Evolutionary conservation across 2,888 invertebrate genomes (phyloP), one percentile per base, ranked within the genome.

Genomic region (Dasysyrphus tricinctus): DNA sequence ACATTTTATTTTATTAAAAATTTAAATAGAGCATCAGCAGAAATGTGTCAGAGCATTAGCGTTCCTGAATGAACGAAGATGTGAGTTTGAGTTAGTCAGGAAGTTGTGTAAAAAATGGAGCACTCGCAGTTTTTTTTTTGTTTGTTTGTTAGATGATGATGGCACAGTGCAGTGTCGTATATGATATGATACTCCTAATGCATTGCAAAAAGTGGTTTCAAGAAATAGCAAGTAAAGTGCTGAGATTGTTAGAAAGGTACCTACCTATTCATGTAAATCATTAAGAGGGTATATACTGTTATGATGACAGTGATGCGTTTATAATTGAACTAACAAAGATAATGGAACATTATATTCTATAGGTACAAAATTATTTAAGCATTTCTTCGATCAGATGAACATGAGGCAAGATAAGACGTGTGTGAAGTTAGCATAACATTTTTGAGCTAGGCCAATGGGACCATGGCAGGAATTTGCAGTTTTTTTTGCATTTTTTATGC

Each of bases 1-100:
- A 8, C 65, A 59, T 72, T 81, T 70, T 76, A 54, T 81, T 79
- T 77, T 81, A 72, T 77, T 59, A 59, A 63, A 81, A 59, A 77
- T 76, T 76, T 72, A 81, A 81, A 77, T 65, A 77, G 29, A 67
- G 57, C 65, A 51, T 1, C 24, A 24, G 29, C 77, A 72, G 59
- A 81, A 77, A 59, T 77, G 81, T 81, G 81, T 77, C 81, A 67
- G 44, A 24, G 77, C 51, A 65, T 67, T 72, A 32, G 70, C 42
- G 44, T 34, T n/a, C 24, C 19, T 49, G 61, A 29, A 29, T 29
- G 29, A 16, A 3, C 3, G 19, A 9, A n/a, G 51, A 29, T 42
- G 42, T 29, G n/a, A 24, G 3, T 24, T 24, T 8, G 42, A 3
- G 14, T 69, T 63, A 61, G 37, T 24, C 51, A 51, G 51, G 47